Evolutionary conservation across 2,888 invertebrate species (phyloP).

Genomic region (Dasypogon diadema): DNA sequence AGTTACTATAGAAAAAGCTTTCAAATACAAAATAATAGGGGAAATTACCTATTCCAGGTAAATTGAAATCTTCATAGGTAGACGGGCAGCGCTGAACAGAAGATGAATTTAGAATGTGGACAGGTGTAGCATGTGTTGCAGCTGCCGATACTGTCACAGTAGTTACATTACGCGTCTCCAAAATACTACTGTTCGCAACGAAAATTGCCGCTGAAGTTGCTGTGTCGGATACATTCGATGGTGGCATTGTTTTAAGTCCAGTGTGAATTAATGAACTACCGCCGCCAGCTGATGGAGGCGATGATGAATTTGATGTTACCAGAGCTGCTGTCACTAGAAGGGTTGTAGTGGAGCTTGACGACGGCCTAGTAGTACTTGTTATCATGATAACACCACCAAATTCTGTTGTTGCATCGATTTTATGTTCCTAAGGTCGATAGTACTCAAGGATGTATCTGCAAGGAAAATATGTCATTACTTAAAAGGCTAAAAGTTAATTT

Average conservation of each 20-base stretch:
- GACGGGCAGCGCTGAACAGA: slow-evolving; percentile 46
- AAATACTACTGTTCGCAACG: background rate
- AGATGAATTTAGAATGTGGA: slow-evolving; percentile 54
- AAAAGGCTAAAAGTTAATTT: too few relatives aligned
- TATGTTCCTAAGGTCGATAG: background rate
- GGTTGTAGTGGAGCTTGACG: slow-evolving; percentile 44
- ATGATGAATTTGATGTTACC: slow-evolving; percentile 31
- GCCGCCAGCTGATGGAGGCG: background rate
- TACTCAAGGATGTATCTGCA: background rate
- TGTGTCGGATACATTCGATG: background rate
- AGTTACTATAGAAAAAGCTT: too few relatives aligned
- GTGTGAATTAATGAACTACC: background rate
- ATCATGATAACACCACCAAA: slow-evolving; percentile 37
- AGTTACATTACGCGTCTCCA: background rate
- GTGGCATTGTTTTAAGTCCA: slow-evolving; percentile 16
- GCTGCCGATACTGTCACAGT: background rate
- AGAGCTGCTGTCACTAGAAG: slow-evolving; percentile 55
- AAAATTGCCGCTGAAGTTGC: background rate
- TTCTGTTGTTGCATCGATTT: slow-evolving; percentile 12
- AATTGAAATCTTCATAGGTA: slow-evolving; percentile 55
- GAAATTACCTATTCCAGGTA: slow-evolving; percentile 56
- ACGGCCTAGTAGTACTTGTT: slow-evolving; percentile 21
- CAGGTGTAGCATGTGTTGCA: slow-evolving; percentile 47
- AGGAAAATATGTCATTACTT: background rate
- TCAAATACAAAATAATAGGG: too few relatives aligned